Base-by-base conservation (phyloP, 2,113 vertebrate genomes). In the Caracal caracal region DNA sequence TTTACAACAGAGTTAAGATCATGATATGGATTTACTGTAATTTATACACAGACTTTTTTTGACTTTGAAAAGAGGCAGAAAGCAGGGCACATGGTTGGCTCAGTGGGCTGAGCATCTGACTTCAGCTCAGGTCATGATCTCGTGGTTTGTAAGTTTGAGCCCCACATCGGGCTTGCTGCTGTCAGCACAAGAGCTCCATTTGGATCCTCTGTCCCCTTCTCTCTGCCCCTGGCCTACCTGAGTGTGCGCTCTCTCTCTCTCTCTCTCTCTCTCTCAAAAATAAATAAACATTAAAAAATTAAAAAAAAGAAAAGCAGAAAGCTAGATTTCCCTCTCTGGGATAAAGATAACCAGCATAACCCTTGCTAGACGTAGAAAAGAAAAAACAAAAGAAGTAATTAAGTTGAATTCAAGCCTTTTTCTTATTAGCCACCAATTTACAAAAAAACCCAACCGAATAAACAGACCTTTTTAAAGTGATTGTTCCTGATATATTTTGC, bases 51-150 rank as follows among this genome's bases (percentile, higher is more conserved):
- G 66, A 78, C 30, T 43, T 12, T 63, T 70, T 63, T 37, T 47
- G 4, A 78, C 63, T 94, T 96, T 53, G 26, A 53, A 96, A 82
- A 75, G 13, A 35, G 22, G 24, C 5, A 59, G 40, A 92, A 88
- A 78, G 43, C 9, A 83, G 56, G 56, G 56, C 56, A 59, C 56
- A 20, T 22, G 56, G 7, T 5, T 19, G 56, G 56, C 20, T 59
- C 56, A 59, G 56, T 9, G 20, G 56, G 20, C 20, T 59, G 56
- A 59, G 56, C 19, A 6, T 22, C 56, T 59, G 56, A 59, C 56
- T 59, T 59, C 56, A 59, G 56, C 56, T 59, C 20, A 22, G 17
- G 56, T 59, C 56, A 59, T 8, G 7, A 59, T 59, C 56, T 59
- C 56, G 8, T 7, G 20, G 20, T 59, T 59, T 59, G 20, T 6